Percentiles rank a stretch among this genome's conserved stretches.
Evolutionary conservation across 1,140 invertebrate genomes (phyloP).

Genomic region (Anadara kagoshimensis): DNA sequence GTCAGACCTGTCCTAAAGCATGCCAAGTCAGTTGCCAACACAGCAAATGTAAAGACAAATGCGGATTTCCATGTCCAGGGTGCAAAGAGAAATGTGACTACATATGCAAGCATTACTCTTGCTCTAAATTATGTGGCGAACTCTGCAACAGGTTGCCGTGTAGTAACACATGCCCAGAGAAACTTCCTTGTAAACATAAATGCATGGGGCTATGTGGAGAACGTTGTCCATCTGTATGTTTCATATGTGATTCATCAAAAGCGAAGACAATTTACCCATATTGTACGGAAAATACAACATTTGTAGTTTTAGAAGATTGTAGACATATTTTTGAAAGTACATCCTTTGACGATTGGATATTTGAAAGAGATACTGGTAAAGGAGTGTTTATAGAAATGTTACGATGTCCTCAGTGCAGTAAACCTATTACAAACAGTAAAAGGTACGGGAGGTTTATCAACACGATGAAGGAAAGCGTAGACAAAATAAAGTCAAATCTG

Average conservation of each 20-base stretch:
- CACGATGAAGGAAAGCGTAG: not conserved
- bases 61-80: constrained; percentile 77
- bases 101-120: constrained; percentile 76
- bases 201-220: constrained; percentile 81
- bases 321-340: constrained; percentile 38
- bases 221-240: constrained; percentile 73
- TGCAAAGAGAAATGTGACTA: constrained; percentile 76
- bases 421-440: constrained; percentile 3
- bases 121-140: constrained; percentile 77
- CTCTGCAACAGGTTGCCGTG: constrained; percentile 78
- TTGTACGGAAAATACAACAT: constrained; percentile 54
- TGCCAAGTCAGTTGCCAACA: constrained; percentile 78
- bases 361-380: not conserved
- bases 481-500: not conserved
- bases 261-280: constrained; percentile 75
- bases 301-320: constrained; percentile 44
- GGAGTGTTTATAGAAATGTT: not conserved
- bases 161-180: constrained; percentile 50
- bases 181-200: constrained; percentile 78
- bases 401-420: constrained; percentile 9
- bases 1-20: constrained; percentile 77
- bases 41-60: constrained; percentile 75
- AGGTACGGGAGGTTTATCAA: constrained; percentile 22
- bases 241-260: constrained; percentile 66
- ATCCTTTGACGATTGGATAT: constrained; percentile 72